Evolutionary conservation across 2,113 vertebrate genomes (phyloP).

Genomic region (Xiphophorus couchianus): DNA sequence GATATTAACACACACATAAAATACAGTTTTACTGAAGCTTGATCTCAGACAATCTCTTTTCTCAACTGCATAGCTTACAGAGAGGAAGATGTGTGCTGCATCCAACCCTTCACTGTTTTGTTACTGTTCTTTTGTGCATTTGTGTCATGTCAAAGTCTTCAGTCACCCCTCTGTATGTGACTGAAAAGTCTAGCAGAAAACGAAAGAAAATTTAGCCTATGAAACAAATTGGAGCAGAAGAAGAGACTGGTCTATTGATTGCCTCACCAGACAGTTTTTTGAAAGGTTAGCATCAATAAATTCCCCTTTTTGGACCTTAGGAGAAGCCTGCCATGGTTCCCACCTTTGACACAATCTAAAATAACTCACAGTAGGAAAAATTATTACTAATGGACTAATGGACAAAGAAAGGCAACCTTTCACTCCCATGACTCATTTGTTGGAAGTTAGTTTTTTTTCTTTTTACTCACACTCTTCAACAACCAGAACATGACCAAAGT

Average conservation of each 20-base stretch:
- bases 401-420: neutral
- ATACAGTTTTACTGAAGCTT: no score
- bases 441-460: no score
- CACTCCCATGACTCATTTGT: neutral
- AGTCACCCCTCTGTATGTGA: neutral
- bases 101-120: no score
- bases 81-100: no score
- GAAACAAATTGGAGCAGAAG: neutral
- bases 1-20: no score
- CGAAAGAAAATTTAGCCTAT: neutral
- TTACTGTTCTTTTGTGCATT: neutral
- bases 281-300: neutral
- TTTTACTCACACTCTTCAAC: no score
- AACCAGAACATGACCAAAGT: no score
- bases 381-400: neutral
- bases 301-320: neutral
- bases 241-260: neutral
- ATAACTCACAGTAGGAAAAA: neutral
- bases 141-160: neutral
- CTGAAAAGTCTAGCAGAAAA: neutral
- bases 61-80: no score
- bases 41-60: no score
- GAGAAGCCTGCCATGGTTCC: neutral
- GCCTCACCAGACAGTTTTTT: neutral
- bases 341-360: neutral